A percentile compares a stretch with the other conserved stretches of the same genome.
Evolutionary conservation across 2,888 invertebrate genomes (phyloP).

Genomic region (Trichopoda pennipes): DNA sequence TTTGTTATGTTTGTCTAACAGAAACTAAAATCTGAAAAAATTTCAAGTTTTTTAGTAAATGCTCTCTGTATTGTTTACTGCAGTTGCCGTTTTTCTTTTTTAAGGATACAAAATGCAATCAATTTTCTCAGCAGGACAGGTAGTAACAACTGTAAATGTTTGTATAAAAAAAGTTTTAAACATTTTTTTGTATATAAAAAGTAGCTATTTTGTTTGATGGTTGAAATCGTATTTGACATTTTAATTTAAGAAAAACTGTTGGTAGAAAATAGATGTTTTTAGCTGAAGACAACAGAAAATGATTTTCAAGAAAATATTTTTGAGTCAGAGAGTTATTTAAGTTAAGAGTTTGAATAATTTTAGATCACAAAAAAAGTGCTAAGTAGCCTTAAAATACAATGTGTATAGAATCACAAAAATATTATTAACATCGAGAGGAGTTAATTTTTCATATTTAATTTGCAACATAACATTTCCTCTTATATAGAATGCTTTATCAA

Average conservation of each 20-base stretch:
- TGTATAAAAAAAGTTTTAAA: conserved; percentile 11
- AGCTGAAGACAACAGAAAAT: not conserved
- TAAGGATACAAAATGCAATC: conserved; percentile 67
- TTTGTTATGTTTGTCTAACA: conserved; percentile 43
- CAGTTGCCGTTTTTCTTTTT: conserved; percentile 43
- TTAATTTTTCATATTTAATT: too few species aligned
- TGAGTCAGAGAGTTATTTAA: not conserved
- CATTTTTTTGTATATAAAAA: conserved; percentile 31
- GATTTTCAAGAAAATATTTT: not conserved
- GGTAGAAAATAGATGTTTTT: not conserved
- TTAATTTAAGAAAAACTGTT: conserved; percentile 43
- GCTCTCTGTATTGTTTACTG: conserved; percentile 42
- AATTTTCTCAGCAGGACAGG: conserved; percentile 69
- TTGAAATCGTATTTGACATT: conserved; percentile 59
- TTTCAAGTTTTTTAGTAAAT: conserved; percentile 39
- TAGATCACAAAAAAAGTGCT: too few species aligned
- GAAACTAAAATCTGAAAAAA: conserved; percentile 22
- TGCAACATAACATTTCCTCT: too few species aligned
- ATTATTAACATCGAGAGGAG: too few species aligned
- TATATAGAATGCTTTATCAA: too few species aligned
- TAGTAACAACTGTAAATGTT: conserved; percentile 46
- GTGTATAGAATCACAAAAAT: too few species aligned
- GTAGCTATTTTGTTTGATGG: conserved; percentile 16
- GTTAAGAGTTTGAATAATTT: too few species aligned
- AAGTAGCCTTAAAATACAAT: too few species aligned